Percentiles rank a stretch among this genome's conserved stretches.
phyloP scores from a whole-genome alignment of 2,113 vertebrate species.

The Dipodomys spectabilis region DNA sequence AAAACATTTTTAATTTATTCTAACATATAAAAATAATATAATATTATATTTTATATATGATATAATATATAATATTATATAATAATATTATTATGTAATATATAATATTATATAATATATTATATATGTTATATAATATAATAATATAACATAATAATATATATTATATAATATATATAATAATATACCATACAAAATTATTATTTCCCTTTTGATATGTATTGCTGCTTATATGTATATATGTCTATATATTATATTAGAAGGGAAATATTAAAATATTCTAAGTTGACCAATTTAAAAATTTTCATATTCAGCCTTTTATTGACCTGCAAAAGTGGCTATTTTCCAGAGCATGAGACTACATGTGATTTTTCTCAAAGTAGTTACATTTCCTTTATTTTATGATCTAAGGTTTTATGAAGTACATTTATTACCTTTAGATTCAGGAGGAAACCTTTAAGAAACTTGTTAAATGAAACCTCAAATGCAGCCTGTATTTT shows the following conservation, averaged over 20 bases:
- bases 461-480: background rate
- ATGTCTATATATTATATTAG: background rate
- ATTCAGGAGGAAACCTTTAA: background rate
- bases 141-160: too few species aligned
- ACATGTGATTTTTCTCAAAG: constrained; percentile 10
- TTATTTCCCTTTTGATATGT: background rate
- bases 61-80: too few species aligned
- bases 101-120: too few species aligned
- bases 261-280: background rate
- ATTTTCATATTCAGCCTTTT: constrained; percentile 31
- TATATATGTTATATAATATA: too few species aligned
- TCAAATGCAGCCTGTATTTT: background rate
- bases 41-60: too few species aligned
- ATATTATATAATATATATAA: background rate
- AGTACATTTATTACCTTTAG: constrained; percentile 12
- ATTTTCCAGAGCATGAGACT: background rate
- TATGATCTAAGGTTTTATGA: background rate
- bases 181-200: background rate
- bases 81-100: too few species aligned
- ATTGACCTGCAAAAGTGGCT: background rate
- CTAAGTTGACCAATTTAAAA: constrained; percentile 8
- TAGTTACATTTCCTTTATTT: constrained; percentile 16
- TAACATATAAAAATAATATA: background rate
- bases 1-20: background rate
- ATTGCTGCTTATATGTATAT: background rate